A percentile compares a stretch with the other conserved stretches of the same genome.
phyloP scores from a whole-genome alignment of 2,888 invertebrate genomes.

The Hololepta plana region DNA sequence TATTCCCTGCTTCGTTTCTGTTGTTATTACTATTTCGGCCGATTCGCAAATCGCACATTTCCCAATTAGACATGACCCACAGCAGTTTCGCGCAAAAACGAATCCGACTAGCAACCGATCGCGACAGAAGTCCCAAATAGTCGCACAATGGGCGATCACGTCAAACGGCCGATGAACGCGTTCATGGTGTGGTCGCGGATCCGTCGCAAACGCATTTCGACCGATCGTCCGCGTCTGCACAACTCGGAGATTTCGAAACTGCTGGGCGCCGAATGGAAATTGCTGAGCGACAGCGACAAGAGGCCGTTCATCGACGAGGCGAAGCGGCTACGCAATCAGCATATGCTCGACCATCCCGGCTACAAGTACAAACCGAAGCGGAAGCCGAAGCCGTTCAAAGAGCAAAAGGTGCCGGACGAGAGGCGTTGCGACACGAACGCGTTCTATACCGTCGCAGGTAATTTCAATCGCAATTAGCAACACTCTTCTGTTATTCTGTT shows the following conservation, averaged over 20 bases:
- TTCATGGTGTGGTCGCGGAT: conserved; percentile 77
- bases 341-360: conserved; percentile 27
- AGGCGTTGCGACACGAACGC: too few species aligned
- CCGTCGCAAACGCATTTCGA: conserved; percentile 64
- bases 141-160: conserved; percentile 65
- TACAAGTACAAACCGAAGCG: conserved; percentile 26
- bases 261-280: conserved; percentile 72
- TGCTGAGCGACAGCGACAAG: conserved; percentile 59
- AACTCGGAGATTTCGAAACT: conserved; percentile 68
- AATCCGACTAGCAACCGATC: too few species aligned
- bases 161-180: conserved; percentile 89
- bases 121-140: conserved; percentile 6
- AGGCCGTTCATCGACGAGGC: conserved; percentile 81
- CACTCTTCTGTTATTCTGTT: too few species aligned
- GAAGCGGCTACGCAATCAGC: conserved; percentile 32
- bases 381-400: conserved; percentile 16
- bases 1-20: too few species aligned
- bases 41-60: too few species aligned
- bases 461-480: too few species aligned
- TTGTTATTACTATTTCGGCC: too few species aligned
- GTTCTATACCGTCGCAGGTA: too few species aligned
- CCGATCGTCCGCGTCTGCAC: conserved; percentile 63
- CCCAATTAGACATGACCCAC: too few species aligned
- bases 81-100: conserved; percentile 7
- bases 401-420: too few species aligned